These are phyloP conservation scores for Leptinotarsa undecemlineata DNA, from an alignment of 1,140 invertebrate genomes.

Conservation along the genomic window DNA sequence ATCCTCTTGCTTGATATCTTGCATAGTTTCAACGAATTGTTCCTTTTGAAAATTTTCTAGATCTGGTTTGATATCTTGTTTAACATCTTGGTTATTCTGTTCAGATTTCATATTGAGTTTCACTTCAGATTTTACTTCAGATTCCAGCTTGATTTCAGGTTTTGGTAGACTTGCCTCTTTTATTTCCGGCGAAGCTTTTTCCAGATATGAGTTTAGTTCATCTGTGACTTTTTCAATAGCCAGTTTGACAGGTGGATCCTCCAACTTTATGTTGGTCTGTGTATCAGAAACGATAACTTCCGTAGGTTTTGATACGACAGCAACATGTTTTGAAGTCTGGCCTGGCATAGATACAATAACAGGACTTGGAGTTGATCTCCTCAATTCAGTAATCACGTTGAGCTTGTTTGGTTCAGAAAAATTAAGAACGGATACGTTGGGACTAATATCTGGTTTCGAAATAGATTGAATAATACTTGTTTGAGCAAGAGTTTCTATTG, in stretches of 20 bases:
- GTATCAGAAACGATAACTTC: constrained; percentile 21
- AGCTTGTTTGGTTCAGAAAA: background rate
- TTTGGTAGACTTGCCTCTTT: constrained; percentile 29
- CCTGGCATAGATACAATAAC: constrained; percentile 55
- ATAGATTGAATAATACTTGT: background rate
- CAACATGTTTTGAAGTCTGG: background rate
- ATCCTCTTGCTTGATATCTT: constrained; percentile 23
- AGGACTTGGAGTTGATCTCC: constrained; percentile 58
- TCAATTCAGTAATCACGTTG: background rate
- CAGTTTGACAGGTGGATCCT: constrained; percentile 37
- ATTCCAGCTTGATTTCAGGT: background rate
- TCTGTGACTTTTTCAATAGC: constrained; percentile 49
- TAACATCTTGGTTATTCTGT: constrained; percentile 26
- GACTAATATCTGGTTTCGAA: background rate
- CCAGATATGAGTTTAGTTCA: constrained; percentile 45
- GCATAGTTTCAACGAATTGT: constrained; percentile 5
- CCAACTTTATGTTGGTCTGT: constrained; percentile 13
- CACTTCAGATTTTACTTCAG: constrained; percentile 21
- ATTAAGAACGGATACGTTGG: background rate
- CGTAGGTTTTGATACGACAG: constrained; percentile 19
- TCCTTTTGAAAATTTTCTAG: background rate
- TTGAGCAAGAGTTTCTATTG: background rate
- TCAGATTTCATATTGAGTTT: constrained; percentile 27
- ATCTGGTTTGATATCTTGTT: constrained; percentile 7
- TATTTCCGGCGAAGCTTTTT: constrained; percentile 32